Conservation (phyloP, 2,113 vertebrate species). For the Ploceus nigricollis region DNA sequence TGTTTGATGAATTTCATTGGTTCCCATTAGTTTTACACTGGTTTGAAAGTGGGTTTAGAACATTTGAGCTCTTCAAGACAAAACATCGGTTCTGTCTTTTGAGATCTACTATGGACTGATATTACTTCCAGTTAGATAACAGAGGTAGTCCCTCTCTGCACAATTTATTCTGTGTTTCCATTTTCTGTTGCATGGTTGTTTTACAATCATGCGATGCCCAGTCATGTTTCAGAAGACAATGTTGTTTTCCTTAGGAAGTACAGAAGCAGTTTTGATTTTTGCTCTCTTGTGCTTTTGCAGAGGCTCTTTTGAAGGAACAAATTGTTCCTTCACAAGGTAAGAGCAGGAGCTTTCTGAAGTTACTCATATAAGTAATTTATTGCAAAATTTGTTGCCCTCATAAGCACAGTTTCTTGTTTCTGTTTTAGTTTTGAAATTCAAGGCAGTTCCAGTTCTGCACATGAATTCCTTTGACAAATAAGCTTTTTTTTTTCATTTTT, state of each 20-base stretch:
- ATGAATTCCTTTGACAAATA: fast-evolving
- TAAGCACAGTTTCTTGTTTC: neutral
- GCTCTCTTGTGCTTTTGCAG: neutral
- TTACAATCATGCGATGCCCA: fast-evolving
- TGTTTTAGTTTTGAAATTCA: no score
- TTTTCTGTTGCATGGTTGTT: no score
- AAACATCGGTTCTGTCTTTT: no score
- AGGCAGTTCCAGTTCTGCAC: neutral
- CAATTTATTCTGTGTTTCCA: neutral
- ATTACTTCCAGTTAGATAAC: neutral
- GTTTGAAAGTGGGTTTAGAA: no score
- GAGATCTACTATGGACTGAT: neutral
- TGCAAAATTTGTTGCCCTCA: no score
- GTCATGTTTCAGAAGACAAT: neutral
- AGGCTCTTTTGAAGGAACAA: neutral
- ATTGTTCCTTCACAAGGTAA: neutral
- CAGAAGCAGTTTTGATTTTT: neutral
- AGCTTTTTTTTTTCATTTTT: no score
- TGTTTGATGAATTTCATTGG: no score
- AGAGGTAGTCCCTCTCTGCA: no score
- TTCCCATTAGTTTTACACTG: no score
- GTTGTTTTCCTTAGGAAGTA: neutral
- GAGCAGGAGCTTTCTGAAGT: neutral
- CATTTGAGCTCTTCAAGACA: no score
- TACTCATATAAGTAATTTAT: neutral